Percentiles rank a stretch among this genome's conserved stretches.
Conservation (phyloP, 2,113 vertebrate genomes). For the Gallinago media region DNA sequence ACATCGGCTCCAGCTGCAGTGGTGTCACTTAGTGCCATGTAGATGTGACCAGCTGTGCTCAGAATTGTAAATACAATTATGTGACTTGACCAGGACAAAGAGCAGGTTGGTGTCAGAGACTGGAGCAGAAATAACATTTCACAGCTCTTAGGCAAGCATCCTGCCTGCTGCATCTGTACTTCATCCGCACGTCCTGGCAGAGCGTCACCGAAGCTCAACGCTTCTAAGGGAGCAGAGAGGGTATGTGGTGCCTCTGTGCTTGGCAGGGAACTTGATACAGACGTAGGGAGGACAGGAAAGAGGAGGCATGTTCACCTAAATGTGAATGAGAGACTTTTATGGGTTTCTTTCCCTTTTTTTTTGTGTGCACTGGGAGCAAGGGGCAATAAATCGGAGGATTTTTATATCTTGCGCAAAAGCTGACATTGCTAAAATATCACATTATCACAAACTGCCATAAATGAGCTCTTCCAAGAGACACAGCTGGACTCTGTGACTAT, state of each 20-base stretch:
- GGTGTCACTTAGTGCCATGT: not conserved
- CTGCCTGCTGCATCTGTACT: not conserved
- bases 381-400: conserved; percentile 3
- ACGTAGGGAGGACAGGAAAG: rapidly evolving
- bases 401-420: conserved; percentile 25
- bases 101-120: not conserved
- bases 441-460: conserved; percentile 16
- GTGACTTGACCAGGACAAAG: not conserved
- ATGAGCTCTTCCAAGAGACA: conserved; percentile 27
- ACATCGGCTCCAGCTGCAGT: not conserved
- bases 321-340: not conserved
- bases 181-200: not conserved
- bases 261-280: not conserved
- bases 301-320: not conserved
- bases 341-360: not conserved
- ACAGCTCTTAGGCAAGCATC: not conserved
- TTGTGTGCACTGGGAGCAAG: not conserved
- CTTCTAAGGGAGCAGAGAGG: not conserved
- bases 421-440: conserved; percentile 39
- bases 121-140: not conserved
- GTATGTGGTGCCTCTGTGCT: not conserved
- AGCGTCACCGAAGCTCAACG: not conserved
- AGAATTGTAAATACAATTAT: not conserved
- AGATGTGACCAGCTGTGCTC: not conserved
- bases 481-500: conserved; percentile 35